These are phyloP conservation scores for Eueides isabella DNA, from an alignment of 1,140 invertebrate genomes.

Conservation along the genomic window DNA sequence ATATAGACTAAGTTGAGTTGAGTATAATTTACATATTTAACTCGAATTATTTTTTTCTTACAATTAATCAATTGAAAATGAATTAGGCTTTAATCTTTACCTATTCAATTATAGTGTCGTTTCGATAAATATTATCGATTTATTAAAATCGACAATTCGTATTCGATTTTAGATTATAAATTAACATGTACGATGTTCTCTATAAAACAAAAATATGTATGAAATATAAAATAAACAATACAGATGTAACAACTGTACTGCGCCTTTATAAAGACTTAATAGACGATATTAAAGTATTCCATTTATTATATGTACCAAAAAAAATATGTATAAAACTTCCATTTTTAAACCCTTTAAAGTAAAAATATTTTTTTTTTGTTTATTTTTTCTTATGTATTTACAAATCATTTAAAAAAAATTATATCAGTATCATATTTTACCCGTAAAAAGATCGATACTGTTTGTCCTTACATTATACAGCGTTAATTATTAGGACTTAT, in stretches of 20 bases:
- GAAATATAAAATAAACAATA: conserved; percentile 2
- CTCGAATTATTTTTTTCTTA: background rate
- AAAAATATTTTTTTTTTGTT: too few relatives aligned
- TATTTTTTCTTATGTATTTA: background rate
- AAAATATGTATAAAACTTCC: too few relatives aligned
- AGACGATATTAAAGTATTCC: conserved; percentile 10
- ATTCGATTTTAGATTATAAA: background rate
- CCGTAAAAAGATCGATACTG: background rate
- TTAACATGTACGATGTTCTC: background rate
- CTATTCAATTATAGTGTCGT: background rate
- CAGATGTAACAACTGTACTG: background rate
- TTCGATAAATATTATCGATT: background rate
- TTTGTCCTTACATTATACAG: background rate
- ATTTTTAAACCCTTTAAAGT: too few relatives aligned
- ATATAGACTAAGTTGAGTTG: background rate
- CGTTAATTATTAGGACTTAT: background rate
- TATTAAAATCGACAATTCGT: background rate
- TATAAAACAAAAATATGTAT: background rate
- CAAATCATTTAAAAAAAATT: background rate
- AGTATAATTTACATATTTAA: background rate
- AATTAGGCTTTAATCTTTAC: background rate
- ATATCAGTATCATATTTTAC: conserved; percentile 4
- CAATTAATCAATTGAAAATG: background rate
- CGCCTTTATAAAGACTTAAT: conserved; percentile 18
- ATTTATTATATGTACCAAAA: background rate